Conservation (phyloP, 2,113 vertebrate genomes). For the Myanophis thanlyinensis region DNA sequence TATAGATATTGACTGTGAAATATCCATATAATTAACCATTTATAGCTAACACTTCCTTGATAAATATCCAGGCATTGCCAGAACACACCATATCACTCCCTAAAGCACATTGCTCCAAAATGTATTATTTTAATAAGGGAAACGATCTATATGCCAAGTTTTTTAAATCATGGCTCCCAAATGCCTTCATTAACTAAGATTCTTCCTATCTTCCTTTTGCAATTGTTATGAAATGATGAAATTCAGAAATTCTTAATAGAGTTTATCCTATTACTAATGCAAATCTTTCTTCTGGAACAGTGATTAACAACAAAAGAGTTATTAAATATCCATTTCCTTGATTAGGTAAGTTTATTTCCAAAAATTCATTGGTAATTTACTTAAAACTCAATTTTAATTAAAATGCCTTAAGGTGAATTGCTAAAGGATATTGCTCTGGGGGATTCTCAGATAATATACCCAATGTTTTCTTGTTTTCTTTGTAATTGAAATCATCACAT, state of each 20-base stretch:
- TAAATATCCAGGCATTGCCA: conserved; percentile 25
- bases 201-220: conserved; percentile 52
- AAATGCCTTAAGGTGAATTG: background rate
- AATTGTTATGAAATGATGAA: conserved; percentile 44
- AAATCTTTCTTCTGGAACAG: conserved; percentile 33
- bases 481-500: background rate
- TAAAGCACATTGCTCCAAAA: conserved; percentile 35
- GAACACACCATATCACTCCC: conserved; percentile 1
- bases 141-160: conserved; percentile 33
- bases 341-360: background rate
- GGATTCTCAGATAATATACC: background rate
- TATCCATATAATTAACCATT: background rate
- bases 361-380: background rate
- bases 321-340: conserved; percentile 1
- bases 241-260: conserved; percentile 39
- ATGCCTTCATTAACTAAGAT: conserved; percentile 51
- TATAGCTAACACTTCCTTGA: conserved; percentile 1
- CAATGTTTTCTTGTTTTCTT: background rate
- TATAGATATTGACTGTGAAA: conserved; percentile 2
- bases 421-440: background rate
- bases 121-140: conserved; percentile 10
- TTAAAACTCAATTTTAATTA: background rate
- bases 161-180: conserved; percentile 44
- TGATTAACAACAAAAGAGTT: conserved; percentile 20
- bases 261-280: conserved; percentile 30